Evolutionary conservation across 2,113 vertebrate species (phyloP).

Genomic region (Hippocampus barbouri): DNA sequence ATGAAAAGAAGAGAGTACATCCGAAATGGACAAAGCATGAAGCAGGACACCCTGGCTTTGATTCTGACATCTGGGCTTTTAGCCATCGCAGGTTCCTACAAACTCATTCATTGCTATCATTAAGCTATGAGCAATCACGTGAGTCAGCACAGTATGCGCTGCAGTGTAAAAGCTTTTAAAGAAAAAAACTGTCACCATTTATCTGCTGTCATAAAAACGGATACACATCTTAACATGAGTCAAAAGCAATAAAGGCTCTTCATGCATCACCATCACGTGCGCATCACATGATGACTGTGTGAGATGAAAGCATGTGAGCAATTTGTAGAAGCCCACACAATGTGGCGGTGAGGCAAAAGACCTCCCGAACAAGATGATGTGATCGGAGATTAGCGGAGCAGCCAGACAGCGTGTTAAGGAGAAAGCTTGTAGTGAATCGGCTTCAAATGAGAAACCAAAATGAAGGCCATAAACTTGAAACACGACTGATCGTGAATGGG

Average conservation of each 20-base stretch:
- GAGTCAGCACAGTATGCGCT: slow-evolving; percentile 50
- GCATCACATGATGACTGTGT: background rate
- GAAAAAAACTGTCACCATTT: slow-evolving; percentile 20
- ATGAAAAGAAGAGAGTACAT: no score
- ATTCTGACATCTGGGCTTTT: slow-evolving; percentile 26
- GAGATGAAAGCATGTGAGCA: background rate
- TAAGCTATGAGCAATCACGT: slow-evolving; percentile 46
- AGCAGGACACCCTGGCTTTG: slow-evolving; percentile 18
- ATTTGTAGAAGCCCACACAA: slow-evolving; percentile 12
- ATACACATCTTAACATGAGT: slow-evolving; percentile 6
- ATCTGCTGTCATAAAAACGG: slow-evolving; percentile 44
- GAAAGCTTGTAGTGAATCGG: background rate
- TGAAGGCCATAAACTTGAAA: slow-evolving; percentile 4
- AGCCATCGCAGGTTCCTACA: slow-evolving; percentile 46
- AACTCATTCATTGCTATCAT: slow-evolving; percentile 61
- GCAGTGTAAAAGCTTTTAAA: slow-evolving; percentile 45
- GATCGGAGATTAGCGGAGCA: background rate
- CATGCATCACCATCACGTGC: no score
- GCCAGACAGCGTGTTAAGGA: background rate
- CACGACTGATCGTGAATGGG: background rate
- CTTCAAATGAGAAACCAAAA: slow-evolving; percentile 21
- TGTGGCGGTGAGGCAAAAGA: slow-evolving; percentile 18
- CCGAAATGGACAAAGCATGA: no score
- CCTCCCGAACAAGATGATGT: slow-evolving; percentile 15
- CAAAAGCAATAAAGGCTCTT: background rate